Evolutionary conservation across 1,140 invertebrate genomes (phyloP), one percentile per base, ranked within the genome.

Genomic region (Branchinecta lindahli): DNA sequence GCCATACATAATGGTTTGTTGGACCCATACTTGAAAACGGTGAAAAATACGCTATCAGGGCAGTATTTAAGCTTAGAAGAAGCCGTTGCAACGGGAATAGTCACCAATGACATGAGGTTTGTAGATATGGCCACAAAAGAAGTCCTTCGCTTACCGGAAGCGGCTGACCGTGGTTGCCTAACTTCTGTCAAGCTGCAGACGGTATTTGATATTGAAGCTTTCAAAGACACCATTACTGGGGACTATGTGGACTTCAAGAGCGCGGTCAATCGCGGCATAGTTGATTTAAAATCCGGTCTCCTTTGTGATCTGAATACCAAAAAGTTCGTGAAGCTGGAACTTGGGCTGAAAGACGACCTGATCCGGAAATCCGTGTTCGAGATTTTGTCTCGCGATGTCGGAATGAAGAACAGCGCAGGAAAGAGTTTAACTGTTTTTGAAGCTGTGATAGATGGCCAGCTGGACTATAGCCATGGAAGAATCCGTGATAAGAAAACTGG

Each of bases 131-230:
- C 84, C 71, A 88, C 85, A 0, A 82, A 83, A n/a, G 85, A 90
- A 78, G 78, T 84, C 20, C 82, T 90, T 12, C 83, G 85, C 45
- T 86, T 95, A 18, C 69, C 77, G 67, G 87, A 94, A 76, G 93
- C 92, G 7, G 87, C 93, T 6, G 87, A 90, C 76, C 84, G 87
- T 72, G 93, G 94, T 52, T 82, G 91, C n/a, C 87, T 96, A 65
- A 89, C 90, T 8, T 90, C 92, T 7, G 87, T 95, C 6, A 84
- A 87, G 10, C 88, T 90, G 77, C 89, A 90, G 78, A 91, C 90
- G 7, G 87, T 94, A 71, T 96, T 96, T 77, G 88, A 96, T 77
- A 91, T 95, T 70, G 90, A 92, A 74, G 92, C 89, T 70, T 92
- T 96, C 76, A 88, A 87, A 76, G 90, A 96, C 78, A 86, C 89